Evolutionary conservation across 2,888 invertebrate species (phyloP), one percentile per base, ranked within the genome.

Genomic region (Cynaeus angustus): DNA sequence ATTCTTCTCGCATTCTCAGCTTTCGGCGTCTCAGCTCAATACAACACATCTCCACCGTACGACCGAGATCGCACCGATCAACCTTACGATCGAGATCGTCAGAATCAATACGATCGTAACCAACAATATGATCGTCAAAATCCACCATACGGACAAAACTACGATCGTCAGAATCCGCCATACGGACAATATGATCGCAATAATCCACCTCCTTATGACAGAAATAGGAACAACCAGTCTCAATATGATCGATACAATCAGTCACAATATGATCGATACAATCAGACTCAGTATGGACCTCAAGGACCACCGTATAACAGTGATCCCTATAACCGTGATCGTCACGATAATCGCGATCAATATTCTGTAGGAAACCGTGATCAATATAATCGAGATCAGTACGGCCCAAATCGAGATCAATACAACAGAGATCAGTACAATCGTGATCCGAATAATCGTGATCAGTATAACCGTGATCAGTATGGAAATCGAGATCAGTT

Each of bases 321-420:
- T 69, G 74, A 75, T 14, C 53, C 53, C 0, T 59, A 72, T 46
- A 71, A 73, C 21, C 61, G 67, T 33, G 58, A 66, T 28, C 65
- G 70, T n/a, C 62, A 68, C 46, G 70, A 71, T 9, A 74, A 72
- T 48, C 68, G 72, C 64, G 75, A 77, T 37, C 67, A 65, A 12
- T 59, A 72, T 37, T 62, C 74, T 41, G 50, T 10, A 6, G 62
- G 70, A 41, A 62, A 55, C 9, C 50, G 55, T 12, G 38, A 70
- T 28, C 52, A 65, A 16, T 64, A 67, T 13, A 56, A 50, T 55
- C 65, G 69, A 9, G 61, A 66, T 55, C 59, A 61, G 33, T 46
- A 37, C 10, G 12, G 21, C n/a, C n/a, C n/a, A 5, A 65, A 52
- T 21, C 14, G 50, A 4, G 41, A 52, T 46, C 52, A 65, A 16